These are phyloP conservation scores for Microcebus jonahi DNA, from an alignment of 2,113 vertebrate genomes.

Conservation along the genomic window DNA sequence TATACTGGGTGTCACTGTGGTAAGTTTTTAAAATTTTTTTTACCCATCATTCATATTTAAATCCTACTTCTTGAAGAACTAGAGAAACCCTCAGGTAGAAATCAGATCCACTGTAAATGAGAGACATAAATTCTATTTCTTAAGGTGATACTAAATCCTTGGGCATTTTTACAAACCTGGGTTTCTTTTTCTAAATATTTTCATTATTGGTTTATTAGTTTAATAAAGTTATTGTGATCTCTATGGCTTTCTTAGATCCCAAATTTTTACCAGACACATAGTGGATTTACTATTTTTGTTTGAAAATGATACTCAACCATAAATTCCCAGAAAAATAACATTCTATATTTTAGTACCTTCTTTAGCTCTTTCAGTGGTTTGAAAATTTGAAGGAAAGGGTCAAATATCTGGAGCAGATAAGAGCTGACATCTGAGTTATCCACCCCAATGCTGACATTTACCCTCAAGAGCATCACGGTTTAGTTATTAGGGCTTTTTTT, in stretches of 20 bases:
- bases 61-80: background rate
- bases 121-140: background rate
- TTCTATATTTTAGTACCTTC: background rate
- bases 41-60: background rate
- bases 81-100: background rate
- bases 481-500: background rate
- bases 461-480: background rate
- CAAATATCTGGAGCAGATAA: background rate
- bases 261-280: background rate
- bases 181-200: background rate
- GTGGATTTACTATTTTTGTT: background rate
- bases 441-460: background rate
- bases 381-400: background rate
- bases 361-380: background rate
- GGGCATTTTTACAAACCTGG: background rate
- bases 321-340: background rate
- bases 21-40: background rate
- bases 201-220: background rate
- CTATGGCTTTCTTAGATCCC: background rate
- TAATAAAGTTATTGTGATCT: background rate
- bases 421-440: background rate
- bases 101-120: background rate
- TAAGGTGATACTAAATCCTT: background rate
- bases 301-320: background rate
- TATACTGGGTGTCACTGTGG: background rate